phyloP scores from a whole-genome alignment of 2,888 invertebrate species.

The Piscicola geometra region DNA sequence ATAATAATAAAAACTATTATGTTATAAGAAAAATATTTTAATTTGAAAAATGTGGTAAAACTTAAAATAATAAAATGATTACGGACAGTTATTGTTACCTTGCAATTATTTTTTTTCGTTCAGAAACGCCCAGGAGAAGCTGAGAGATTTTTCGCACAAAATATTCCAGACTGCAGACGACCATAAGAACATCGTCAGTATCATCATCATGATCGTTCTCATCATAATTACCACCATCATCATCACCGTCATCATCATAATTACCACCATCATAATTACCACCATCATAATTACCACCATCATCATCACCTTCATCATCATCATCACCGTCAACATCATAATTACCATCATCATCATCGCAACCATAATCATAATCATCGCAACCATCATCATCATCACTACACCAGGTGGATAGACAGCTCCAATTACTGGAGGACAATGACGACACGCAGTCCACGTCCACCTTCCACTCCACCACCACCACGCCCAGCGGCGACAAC shows the following conservation, averaged over 20 bases:
- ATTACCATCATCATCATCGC: slow-evolving; percentile 14
- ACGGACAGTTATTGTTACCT: neutral
- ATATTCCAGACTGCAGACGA: slow-evolving; percentile 28
- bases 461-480: neutral
- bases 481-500: neutral
- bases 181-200: slow-evolving; percentile 27
- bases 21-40: neutral
- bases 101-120: neutral
- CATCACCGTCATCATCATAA: neutral
- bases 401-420: slow-evolving; percentile 26
- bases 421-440: slow-evolving; percentile 28
- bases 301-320: slow-evolving; percentile 25
- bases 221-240: neutral
- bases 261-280: neutral
- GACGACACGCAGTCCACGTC: slow-evolving; percentile 1
- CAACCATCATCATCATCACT: neutral
- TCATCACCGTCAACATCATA: neutral
- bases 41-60: neutral
- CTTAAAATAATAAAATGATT: neutral
- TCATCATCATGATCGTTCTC: neutral
- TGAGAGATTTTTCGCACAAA: slow-evolving; percentile 17
- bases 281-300: too few species aligned
- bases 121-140: slow-evolving; percentile 20
- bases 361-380: slow-evolving; percentile 17
- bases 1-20: neutral